Base-by-base conservation (phyloP, 2,888 invertebrate genomes). In the Hylaea fasciaria region DNA sequence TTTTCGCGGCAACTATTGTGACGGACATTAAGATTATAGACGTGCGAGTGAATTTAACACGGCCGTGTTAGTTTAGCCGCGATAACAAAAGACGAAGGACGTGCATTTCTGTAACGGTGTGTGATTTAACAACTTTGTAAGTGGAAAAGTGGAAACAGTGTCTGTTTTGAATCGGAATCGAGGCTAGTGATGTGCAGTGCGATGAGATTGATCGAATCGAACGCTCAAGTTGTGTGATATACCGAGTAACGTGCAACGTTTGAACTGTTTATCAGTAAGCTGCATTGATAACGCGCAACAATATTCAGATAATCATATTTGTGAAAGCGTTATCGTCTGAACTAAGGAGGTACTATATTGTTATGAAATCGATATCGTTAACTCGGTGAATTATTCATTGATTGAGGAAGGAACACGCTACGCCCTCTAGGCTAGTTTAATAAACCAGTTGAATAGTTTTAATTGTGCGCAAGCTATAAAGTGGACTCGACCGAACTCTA, bases 11-110 rank as follows among this genome's bases (percentile, higher is more conserved):
- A 76, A 80, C 80, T 81, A 82, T 85, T 84, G 81, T 81, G 70
- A 75, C 69, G 73, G 70, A 65, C 55, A 78, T 81, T 82, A 79
- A 80, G 81, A 85, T 60, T 60, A 60, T 82, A 70, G 74, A 76
- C 76, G 78, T 77, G 80, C 70, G 75, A 77, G 77, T 83, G 74
- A 81, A 80, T 76, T 78, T 78, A 76, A 76, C 72, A 74, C 78
- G 72, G 68, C 71, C 62, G 66, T 77, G 83, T 86, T 86, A 88
- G 87, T 87, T 75, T 77, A 73, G 77, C 76, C 60, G 78, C 82
- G 87, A 86, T 88, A 86, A 87, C 83, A 86, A 79, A 74, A 77
- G 81, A 76, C 71, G 78, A 64, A 80, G 78, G 85, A 86, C 87
- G 87, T 85, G 80, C 76, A 73, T 71, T 72, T 72, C 52, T 50